Evolutionary conservation across 2,888 invertebrate species (phyloP), one percentile per base, ranked within the genome.

Genomic region (Pseudolycoriella hygida): DNA sequence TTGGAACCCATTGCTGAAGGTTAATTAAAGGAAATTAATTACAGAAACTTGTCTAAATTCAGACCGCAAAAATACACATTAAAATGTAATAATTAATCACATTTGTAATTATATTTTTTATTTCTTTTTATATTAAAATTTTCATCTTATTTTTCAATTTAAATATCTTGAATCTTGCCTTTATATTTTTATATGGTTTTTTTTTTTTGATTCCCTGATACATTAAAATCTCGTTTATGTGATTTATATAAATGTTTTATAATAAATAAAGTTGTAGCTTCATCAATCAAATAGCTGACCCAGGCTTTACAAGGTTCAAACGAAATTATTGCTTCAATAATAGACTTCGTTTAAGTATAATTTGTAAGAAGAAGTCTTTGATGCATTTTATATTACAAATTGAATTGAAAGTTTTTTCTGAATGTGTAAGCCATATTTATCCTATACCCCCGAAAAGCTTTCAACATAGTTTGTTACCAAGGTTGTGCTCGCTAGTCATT

Each of bases 191-290:
- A 25, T 25, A 25, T 25, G 8, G n/a, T n/a, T n/a, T n/a, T n/a
- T n/a, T n/a, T n/a, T n/a, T 25, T 25, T 8, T 6, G 4, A 25
- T 25, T 25, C 25, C 25, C 8, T 37, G 15, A 39, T 39, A 17
- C 39, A 39, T 39, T 39, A 39, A 39, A 39, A 39, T 39, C 39
- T 39, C 39, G 39, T 39, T 39, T 39, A 32, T 45, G 45, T 40
- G 40, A 50, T 34, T 25, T 42, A 42, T 46, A 38, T 30, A 41
- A 42, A 44, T 44, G 44, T 44, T 38, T 42, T 42, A 42, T 46
- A 25, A 46, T 42, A 39, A 43, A 46, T 46, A 43, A 42, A 46
- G 37, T 40, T 46, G 40, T 46, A 39, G 42, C 42, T 43, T 42
- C 46, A 46, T 46, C 39, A 46, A 46, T 46, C 46, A 46, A 46